Evolutionary conservation across 2,113 vertebrate species (phyloP).

Genomic region (Pomatostomus ruficeps): DNA sequence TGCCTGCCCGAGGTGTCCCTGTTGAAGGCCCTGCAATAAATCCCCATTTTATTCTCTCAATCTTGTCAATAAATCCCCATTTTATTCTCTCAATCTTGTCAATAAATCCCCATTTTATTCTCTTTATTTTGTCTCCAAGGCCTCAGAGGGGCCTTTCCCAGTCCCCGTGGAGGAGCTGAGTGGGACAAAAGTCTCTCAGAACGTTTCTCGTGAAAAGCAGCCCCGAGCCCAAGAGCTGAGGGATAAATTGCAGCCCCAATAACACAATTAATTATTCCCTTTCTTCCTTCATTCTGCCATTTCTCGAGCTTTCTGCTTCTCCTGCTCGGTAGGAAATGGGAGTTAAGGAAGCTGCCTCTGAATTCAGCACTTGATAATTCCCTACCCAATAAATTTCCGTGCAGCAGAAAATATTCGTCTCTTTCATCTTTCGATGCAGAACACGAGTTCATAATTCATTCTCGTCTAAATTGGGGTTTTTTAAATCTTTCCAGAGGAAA

Average conservation of each 20-base stretch:
- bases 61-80: too few species aligned
- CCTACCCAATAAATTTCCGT: not conserved
- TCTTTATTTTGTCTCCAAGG: too few species aligned
- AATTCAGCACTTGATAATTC: not conserved
- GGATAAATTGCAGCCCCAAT: not conserved
- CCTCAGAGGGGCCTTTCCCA: too few species aligned
- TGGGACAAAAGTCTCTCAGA: not conserved
- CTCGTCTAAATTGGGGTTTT: not conserved
- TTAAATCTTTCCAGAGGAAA: not conserved
- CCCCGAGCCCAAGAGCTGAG: not conserved
- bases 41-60: too few species aligned
- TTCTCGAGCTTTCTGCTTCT: not conserved
- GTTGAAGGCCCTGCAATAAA: too few species aligned
- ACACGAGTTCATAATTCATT: not conserved
- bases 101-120: too few species aligned
- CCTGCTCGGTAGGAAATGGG: not conserved
- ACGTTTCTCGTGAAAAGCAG: not conserved
- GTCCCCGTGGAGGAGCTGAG: too few species aligned
- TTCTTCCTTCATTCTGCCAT: not conserved
- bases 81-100: too few species aligned
- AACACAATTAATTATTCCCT: not conserved
- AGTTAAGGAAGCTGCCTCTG: not conserved
- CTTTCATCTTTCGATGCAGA: not conserved
- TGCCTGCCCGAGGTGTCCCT: too few species aligned
- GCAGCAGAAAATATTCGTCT: not conserved